Evolutionary conservation across 2,113 vertebrate species (phyloP).

Genomic region (Pristiophorus japonicus): DNA sequence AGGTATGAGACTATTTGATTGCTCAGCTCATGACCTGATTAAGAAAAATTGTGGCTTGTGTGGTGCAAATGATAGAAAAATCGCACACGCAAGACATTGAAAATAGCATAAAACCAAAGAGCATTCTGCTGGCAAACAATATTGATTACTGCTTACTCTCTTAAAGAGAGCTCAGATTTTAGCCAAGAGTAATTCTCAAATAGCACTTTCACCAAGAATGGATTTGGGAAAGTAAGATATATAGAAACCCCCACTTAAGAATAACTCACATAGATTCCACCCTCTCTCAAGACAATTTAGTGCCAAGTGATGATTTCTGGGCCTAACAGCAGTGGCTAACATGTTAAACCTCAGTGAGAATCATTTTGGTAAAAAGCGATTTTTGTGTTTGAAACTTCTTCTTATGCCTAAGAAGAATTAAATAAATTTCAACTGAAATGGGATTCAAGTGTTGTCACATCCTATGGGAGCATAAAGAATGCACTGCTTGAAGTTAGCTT

Average conservation of each 20-base stretch:
- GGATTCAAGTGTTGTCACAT: neutral
- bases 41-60: neutral
- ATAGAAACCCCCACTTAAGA: neutral
- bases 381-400: neutral
- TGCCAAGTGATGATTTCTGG: neutral
- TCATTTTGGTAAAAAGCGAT: neutral
- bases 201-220: no score
- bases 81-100: neutral
- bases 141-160: neutral
- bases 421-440: slow-evolving; percentile 4
- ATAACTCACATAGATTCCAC: neutral
- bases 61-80: neutral
- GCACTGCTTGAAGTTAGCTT: neutral
- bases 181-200: no score
- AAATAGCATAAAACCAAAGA: neutral
- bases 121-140: neutral
- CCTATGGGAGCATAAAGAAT: neutral
- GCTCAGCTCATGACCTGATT: neutral
- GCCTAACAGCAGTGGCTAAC: neutral
- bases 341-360: neutral
- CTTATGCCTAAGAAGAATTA: neutral
- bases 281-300: neutral
- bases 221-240: neutral
- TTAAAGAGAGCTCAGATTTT: neutral
- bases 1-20: neutral